A percentile compares a stretch with the other conserved stretches of the same genome.
phyloP scores from a whole-genome alignment of 2,888 invertebrate genomes.

The Odontothrips loti region DNA sequence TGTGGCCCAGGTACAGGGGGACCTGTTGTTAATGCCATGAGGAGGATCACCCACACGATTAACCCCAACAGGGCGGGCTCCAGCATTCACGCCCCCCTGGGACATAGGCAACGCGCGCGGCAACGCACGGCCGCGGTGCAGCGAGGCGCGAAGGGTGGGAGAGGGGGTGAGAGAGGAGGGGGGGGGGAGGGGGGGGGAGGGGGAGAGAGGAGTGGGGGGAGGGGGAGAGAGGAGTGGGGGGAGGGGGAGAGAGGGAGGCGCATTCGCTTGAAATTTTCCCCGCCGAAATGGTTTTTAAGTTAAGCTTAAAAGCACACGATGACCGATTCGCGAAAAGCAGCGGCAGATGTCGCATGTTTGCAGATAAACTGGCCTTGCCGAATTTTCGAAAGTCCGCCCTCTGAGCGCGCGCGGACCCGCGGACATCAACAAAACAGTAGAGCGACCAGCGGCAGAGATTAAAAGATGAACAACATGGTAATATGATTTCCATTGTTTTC shows the following conservation, averaged over 20 bases:
- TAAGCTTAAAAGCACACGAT: too few species aligned
- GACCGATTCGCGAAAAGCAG: not conserved
- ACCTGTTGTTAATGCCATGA: not conserved
- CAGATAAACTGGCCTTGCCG: too few species aligned
- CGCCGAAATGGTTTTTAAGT: not conserved
- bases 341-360: not conserved
- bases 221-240: not conserved
- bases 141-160: not conserved
- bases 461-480: slow-evolving; percentile 2
- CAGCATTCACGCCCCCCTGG: too few species aligned
- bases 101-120: not conserved
- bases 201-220: too few species aligned
- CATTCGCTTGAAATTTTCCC: not conserved
- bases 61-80: not conserved
- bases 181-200: not conserved
- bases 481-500: slow-evolving; percentile 1
- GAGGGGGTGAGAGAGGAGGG: not conserved
- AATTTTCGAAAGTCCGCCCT: too few species aligned
- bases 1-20: not conserved
- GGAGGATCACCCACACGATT: slow-evolving; percentile 16
- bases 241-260: not conserved
- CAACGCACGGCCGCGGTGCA: not conserved
- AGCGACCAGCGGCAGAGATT: not conserved
- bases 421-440: too few species aligned
- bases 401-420: too few species aligned